Evolutionary conservation across 2,888 invertebrate species (phyloP).

Genomic region (Sphinx pinastri): DNA sequence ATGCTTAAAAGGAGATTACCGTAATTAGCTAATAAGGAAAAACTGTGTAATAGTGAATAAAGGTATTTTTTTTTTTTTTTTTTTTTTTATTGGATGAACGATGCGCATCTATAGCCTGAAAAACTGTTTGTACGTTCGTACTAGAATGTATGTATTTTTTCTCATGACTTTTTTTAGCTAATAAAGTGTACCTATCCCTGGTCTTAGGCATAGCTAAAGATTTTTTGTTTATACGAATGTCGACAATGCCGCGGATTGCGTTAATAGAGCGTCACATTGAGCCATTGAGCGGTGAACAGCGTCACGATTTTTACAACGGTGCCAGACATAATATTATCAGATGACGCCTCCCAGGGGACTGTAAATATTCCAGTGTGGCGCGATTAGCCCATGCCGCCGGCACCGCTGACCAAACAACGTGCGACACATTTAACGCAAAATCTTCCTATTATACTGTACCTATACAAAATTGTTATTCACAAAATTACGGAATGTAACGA

Average conservation of each 20-base stretch:
- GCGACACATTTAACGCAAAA: constrained; percentile 41
- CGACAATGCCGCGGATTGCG: neutral
- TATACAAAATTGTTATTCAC: constrained; percentile 1
- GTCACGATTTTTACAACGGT: constrained; percentile 52
- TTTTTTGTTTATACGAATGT: neutral
- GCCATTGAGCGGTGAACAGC: constrained; percentile 42
- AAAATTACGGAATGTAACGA: neutral
- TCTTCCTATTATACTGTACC: constrained; percentile 24
- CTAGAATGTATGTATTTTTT: no score
- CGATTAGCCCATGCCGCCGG: constrained; percentile 63
- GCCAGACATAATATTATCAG: constrained; percentile 63
- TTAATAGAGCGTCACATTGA: neutral
- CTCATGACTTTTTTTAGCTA: no score
- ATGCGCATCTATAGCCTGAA: no score
- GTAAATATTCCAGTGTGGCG: constrained; percentile 66
- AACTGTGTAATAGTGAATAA: no score
- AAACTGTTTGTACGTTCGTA: no score
- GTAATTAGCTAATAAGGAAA: no score
- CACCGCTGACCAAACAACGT: constrained; percentile 44
- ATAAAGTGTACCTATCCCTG: no score
- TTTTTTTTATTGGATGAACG: no score
- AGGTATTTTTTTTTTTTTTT: no score
- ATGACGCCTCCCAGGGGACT: constrained; percentile 65
- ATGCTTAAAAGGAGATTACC: no score
- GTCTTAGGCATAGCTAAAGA: no score